A percentile compares a stretch with the other conserved stretches of the same genome.
These are phyloP conservation scores for Caenorhabditis becei DNA, from an alignment of 2,888 invertebrate genomes.

Conservation along the genomic window DNA sequence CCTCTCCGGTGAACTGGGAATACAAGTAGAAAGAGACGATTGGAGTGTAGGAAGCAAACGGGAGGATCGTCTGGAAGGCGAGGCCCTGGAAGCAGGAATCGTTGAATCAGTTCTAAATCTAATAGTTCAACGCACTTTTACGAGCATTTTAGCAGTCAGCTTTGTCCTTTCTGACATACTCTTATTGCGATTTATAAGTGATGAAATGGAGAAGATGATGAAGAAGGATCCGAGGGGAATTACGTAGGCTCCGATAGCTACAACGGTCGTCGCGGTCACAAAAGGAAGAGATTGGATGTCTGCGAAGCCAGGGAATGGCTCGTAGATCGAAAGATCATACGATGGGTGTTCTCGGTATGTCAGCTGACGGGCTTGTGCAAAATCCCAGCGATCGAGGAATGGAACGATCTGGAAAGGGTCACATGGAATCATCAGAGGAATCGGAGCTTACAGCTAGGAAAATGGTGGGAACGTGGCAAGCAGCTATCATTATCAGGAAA, in stretches of 20 bases:
- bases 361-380: constrained; percentile 20
- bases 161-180: constrained; percentile 60
- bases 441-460: constrained; percentile 24
- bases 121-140: constrained; percentile 34
- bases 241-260: constrained; percentile 48
- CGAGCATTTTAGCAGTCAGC: constrained; percentile 44
- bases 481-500: constrained; percentile 40
- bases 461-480: constrained; percentile 34
- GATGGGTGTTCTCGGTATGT: constrained; percentile 40
- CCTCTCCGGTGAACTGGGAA: constrained; percentile 45
- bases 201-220: constrained; percentile 48
- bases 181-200: constrained; percentile 35
- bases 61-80: constrained; percentile 47
- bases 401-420: constrained; percentile 28
- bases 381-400: constrained; percentile 44
- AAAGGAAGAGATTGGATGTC: constrained; percentile 36
- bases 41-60: constrained; percentile 48
- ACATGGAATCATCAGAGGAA: neutral
- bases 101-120: neutral
- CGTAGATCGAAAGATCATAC: constrained; percentile 49
- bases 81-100: constrained; percentile 35
- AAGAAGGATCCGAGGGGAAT: constrained; percentile 49
- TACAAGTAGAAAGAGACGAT: constrained; percentile 48
- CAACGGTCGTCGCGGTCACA: constrained; percentile 32
- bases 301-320: constrained; percentile 46